These are phyloP conservation scores for Mythimna vitellina DNA, from an alignment of 2,888 invertebrate genomes.

Conservation along the genomic window DNA sequence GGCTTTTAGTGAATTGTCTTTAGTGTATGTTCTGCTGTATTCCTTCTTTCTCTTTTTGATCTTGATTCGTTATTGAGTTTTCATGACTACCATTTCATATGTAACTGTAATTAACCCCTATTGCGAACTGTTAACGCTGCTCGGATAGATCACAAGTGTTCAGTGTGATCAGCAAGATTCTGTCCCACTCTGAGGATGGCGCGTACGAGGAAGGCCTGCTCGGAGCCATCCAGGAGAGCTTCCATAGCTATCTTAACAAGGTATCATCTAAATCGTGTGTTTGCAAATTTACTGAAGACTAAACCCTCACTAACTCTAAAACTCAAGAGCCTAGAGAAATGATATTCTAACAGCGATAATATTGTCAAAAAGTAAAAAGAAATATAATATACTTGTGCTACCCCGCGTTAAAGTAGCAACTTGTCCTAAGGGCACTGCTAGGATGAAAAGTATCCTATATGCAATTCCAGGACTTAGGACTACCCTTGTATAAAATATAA, in stretches of 20 bases:
- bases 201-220: slow-evolving; percentile 84
- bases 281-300: neutral
- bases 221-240: slow-evolving; percentile 83
- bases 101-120: slow-evolving; percentile 9
- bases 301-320: neutral
- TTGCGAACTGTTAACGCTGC: slow-evolving; percentile 77
- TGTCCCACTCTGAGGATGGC: slow-evolving; percentile 97
- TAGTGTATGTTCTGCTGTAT: neutral
- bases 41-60: neutral
- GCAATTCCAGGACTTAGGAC: too few species aligned
- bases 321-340: too few species aligned
- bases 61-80: too few species aligned
- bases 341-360: too few species aligned
- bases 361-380: too few species aligned
- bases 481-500: too few species aligned
- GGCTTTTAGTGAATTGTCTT: neutral
- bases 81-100: neutral
- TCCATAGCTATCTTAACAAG: slow-evolving; percentile 79
- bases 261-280: slow-evolving; percentile 62
- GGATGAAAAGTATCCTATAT: too few species aligned
- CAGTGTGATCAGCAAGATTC: slow-evolving; percentile 98
- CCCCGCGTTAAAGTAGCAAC: too few species aligned
- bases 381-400: too few species aligned
- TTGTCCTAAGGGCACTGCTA: too few species aligned
- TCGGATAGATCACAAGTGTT: slow-evolving; percentile 95